Percentiles rank a stretch among this genome's conserved stretches.
Conservation (phyloP, 2,888 invertebrate genomes). For the Halocaridina rubra region DNA sequence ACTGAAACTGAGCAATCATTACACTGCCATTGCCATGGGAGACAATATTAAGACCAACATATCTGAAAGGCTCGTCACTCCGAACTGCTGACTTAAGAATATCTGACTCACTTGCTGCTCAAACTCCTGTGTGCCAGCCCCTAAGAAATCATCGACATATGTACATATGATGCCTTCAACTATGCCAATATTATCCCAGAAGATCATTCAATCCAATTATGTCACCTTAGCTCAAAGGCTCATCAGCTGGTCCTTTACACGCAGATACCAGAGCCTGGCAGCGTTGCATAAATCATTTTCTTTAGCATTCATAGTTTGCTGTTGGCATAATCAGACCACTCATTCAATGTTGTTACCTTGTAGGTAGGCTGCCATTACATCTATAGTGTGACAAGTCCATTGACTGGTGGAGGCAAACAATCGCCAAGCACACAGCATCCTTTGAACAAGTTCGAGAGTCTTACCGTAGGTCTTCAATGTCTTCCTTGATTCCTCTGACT, state of each 20-base stretch:
- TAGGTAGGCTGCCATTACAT: background rate
- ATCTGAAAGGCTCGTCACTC: no score
- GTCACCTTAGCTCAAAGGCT: background rate
- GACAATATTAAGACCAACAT: no score
- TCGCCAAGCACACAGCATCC: no score
- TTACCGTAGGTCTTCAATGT: no score
- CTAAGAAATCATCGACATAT: background rate
- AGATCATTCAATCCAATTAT: background rate
- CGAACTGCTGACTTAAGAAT: no score
- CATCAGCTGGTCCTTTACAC: background rate
- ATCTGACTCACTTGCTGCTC: background rate
- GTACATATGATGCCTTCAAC: background rate
- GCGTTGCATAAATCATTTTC: background rate
- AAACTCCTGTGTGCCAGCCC: background rate
- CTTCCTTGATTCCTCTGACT: no score
- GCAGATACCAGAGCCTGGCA: background rate
- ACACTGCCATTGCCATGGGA: no score
- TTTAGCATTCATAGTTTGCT: background rate
- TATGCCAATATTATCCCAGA: background rate
- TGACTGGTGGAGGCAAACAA: background rate
- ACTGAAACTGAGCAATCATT: no score
- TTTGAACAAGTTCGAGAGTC: no score
- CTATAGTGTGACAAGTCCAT: background rate
- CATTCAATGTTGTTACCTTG: background rate
- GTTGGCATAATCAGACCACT: background rate